Percentiles rank a stretch among this genome's conserved stretches.
These are phyloP conservation scores for Mycetomoellerius zeteki DNA, from an alignment of 1,140 invertebrate species.

Conservation along the genomic window DNA sequence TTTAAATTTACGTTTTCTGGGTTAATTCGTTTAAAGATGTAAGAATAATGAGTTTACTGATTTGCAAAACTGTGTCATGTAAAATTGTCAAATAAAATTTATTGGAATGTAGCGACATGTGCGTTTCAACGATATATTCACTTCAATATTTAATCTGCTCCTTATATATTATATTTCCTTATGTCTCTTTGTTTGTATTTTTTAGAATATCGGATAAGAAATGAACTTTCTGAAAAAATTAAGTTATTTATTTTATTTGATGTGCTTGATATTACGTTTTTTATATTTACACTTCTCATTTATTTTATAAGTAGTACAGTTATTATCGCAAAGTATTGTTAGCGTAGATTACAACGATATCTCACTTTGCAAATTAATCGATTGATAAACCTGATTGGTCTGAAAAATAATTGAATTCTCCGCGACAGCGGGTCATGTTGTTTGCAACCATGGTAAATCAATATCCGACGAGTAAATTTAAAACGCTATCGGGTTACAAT, in stretches of 20 bases:
- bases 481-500: constrained; percentile 61
- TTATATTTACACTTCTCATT: neutral
- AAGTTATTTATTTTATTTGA: too few relatives aligned
- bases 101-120: neutral
- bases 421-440: constrained; percentile 26
- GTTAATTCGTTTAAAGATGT: neutral
- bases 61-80: neutral
- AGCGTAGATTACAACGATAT: constrained; percentile 19
- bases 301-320: neutral
- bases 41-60: neutral
- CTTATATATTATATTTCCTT: neutral
- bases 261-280: neutral
- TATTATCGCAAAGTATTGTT: constrained; percentile 19
- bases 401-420: constrained; percentile 56
- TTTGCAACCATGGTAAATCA: constrained; percentile 54
- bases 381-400: constrained; percentile 21
- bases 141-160: neutral
- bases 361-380: constrained; percentile 40
- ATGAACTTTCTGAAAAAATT: neutral
- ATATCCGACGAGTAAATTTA: constrained; percentile 53
- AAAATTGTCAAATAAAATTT: neutral
- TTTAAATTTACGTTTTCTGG: neutral
- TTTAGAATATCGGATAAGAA: neutral
- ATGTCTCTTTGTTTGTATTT: neutral
- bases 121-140: neutral